A percentile compares a stretch with the other conserved stretches of the same genome.
Conservation (phyloP, 1,140 invertebrate species). For the Prorops nasuta region DNA sequence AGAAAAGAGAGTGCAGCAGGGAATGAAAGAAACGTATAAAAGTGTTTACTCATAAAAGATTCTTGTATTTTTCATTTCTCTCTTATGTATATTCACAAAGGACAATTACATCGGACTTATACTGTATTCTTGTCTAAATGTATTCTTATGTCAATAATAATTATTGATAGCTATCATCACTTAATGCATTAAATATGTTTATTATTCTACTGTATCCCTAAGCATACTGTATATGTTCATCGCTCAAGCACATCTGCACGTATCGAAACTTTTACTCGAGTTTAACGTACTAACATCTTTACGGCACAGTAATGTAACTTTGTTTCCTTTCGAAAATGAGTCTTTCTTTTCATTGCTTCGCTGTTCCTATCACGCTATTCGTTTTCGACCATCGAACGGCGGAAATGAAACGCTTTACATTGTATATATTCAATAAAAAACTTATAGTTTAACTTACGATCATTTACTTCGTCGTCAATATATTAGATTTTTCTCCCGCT, state of each 20-base stretch:
- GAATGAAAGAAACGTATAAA: no score
- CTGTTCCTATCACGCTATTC: conserved; percentile 20
- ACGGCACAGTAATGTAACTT: conserved; percentile 12
- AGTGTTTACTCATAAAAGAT: conserved; percentile 52
- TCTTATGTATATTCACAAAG: conserved; percentile 57
- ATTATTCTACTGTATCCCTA: conserved; percentile 37
- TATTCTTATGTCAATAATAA: conserved; percentile 49
- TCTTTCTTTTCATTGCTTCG: conserved; percentile 25
- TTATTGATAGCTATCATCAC: conserved; percentile 41
- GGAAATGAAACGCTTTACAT: conserved; percentile 26
- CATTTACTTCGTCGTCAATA: conserved; percentile 41
- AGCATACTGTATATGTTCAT: conserved; percentile 41
- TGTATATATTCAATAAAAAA: conserved; percentile 38
- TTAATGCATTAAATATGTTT: conserved; percentile 13
- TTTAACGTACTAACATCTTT: conserved; percentile 12
- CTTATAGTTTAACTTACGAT: conserved; percentile 34
- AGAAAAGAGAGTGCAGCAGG: no score
- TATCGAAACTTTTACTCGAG: conserved; percentile 13
- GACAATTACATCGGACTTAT: conserved; percentile 55
- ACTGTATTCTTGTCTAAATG: conserved; percentile 49
- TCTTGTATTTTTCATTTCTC: conserved; percentile 56
- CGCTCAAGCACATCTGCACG: conserved; percentile 37
- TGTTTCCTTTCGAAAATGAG: conserved; percentile 9
- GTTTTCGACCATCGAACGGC: conserved; percentile 22
- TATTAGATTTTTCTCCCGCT: conserved; percentile 45